phyloP scores from a whole-genome alignment of 1,140 invertebrate genomes.

The Halesus radiatus region DNA sequence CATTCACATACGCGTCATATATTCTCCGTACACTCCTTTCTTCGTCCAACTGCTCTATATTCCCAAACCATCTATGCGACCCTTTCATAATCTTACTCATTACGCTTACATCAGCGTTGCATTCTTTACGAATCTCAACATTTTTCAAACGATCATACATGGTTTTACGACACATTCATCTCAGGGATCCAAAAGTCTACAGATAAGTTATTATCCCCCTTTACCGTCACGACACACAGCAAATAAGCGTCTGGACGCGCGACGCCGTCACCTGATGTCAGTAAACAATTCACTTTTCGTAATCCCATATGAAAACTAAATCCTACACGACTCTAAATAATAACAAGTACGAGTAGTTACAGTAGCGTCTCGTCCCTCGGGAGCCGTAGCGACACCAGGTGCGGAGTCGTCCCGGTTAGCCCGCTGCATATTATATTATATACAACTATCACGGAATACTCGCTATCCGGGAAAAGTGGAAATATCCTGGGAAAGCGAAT shows the following conservation, averaged over 20 bases:
- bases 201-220: too few species aligned
- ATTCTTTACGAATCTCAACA: too few species aligned
- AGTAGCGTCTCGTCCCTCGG: neutral
- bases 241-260: neutral
- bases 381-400: neutral
- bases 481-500: slow-evolving; percentile 5
- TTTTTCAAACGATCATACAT: too few species aligned
- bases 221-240: neutral
- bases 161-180: too few species aligned
- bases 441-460: too few species aligned
- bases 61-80: too few species aligned
- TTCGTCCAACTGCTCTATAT: too few species aligned
- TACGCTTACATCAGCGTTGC: too few species aligned
- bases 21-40: too few species aligned
- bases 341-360: neutral
- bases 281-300: neutral
- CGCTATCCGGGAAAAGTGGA: neutral
- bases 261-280: neutral
- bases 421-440: neutral
- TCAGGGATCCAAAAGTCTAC: too few species aligned
- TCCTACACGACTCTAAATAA: neutral
- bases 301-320: slow-evolving; percentile 26
- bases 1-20: too few species aligned
- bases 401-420: neutral
- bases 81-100: too few species aligned